phyloP scores from a whole-genome alignment of 2,888 invertebrate species.

The Drosophila heteroneura region DNA sequence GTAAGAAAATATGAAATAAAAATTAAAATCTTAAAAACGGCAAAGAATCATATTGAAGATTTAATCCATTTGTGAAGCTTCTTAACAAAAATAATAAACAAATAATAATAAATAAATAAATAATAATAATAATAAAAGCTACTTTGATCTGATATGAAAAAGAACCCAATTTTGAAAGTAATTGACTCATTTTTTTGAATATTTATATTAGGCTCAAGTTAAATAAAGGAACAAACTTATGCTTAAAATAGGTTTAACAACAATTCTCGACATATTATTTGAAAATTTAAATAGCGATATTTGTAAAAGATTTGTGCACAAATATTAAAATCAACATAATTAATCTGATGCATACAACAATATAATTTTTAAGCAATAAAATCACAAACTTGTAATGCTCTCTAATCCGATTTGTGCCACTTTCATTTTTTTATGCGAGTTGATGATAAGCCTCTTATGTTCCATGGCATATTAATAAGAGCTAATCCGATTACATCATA shows the following conservation, averaged over 20 bases:
- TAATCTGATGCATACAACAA: neutral
- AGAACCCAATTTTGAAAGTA: neutral
- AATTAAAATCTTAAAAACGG: neutral
- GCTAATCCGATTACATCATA: constrained; percentile 49
- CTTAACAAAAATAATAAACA: neutral
- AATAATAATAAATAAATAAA: no score
- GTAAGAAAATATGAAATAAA: neutral
- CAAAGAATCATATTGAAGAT: neutral
- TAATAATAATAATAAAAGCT: no score
- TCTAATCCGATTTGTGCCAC: constrained; percentile 22
- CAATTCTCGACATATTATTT: neutral
- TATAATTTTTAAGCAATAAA: constrained; percentile 3
- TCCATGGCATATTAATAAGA: constrained; percentile 23
- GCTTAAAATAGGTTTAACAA: neutral
- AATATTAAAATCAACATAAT: neutral
- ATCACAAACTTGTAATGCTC: constrained; percentile 21
- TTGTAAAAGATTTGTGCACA: neutral
- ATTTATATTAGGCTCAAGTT: neutral
- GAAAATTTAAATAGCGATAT: neutral
- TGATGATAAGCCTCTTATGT: constrained; percentile 51
- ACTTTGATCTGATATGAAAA: neutral
- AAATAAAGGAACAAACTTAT: neutral
- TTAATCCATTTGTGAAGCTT: neutral
- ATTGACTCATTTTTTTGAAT: no score
- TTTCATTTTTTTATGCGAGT: constrained; percentile 4